A percentile compares a stretch with the other conserved stretches of the same genome.
Conservation (phyloP, 2,888 invertebrate species). For the Callyntrura sp. region DNA sequence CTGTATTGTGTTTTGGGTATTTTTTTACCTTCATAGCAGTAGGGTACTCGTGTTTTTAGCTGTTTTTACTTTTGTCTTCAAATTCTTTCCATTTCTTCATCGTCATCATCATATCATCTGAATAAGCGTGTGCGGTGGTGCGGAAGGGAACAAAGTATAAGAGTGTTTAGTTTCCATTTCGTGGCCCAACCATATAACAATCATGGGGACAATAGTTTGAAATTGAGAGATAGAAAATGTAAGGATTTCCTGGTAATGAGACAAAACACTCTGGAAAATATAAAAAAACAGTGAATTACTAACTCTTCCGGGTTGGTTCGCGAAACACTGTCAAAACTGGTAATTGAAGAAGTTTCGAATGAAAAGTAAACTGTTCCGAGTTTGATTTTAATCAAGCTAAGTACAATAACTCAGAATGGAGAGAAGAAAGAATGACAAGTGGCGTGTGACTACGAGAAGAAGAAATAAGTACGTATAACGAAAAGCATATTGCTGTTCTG, state of each 20-base stretch:
- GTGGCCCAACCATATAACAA: not conserved
- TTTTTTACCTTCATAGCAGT: not conserved
- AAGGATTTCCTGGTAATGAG: slow-evolving; percentile 37
- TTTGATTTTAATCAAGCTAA: slow-evolving; percentile 68
- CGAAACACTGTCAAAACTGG: slow-evolving; percentile 13
- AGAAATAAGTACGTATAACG: too few relatives aligned
- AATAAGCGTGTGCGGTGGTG: not conserved
- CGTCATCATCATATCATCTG: not conserved
- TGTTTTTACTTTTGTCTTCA: not conserved
- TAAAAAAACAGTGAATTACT: not conserved
- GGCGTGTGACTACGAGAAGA: too few relatives aligned
- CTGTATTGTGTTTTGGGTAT: not conserved
- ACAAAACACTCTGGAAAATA: not conserved
- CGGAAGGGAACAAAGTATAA: not conserved
- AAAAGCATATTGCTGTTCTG: too few relatives aligned
- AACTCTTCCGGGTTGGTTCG: not conserved
- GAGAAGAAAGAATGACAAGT: not conserved
- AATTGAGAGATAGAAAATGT: not conserved
- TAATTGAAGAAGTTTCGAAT: slow-evolving; percentile 10
- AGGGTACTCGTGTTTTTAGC: not conserved
- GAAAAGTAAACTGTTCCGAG: not conserved
- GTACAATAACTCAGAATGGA: slow-evolving; percentile 5
- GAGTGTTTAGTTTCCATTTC: not conserved
- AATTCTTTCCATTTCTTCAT: slow-evolving; percentile 19
- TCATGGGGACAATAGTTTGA: slow-evolving; percentile 8